Evolutionary conservation across 2,113 vertebrate species (phyloP), one percentile per base, ranked within the genome.

Genomic region (Menura novaehollandiae): DNA sequence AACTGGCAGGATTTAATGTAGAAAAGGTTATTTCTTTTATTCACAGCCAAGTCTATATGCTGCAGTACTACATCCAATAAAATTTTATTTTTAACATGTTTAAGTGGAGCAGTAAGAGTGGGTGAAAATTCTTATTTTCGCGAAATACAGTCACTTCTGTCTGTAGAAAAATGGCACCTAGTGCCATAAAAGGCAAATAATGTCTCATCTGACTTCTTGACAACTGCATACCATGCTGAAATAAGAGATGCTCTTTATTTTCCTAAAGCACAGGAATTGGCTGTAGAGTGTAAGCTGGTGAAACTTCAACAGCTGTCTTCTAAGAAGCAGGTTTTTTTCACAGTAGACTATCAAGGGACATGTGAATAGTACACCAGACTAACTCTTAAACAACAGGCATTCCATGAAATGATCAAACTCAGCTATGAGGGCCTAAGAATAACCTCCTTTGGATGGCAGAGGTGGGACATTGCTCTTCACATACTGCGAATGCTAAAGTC

Each of bases 221-320:
- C 84, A 91, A 96, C 59, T 49, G 53, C 16, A n/a, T 68, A 60
- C 91, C 52, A 62, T 6, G 8, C 75, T 97, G 88, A 72, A 93
- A 53, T 47, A 89, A 91, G 80, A 71, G 49, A 82, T 58, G 71
- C 84, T 95, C 91, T 39, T 97, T 84, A 30, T 95, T 97, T 97
- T 92, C 75, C 72, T 93, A 39, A 96, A 96, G 88, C 75, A 77
- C 53, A 91, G 87, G 85, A 97, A 75, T 56, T 86, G 73, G 76
- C 92, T 95, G 85, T 91, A 89, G 10, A 16, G 81, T 37, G 20
- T 51, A 79, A 89, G 77, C 64, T 97, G 91, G 91, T 1, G 46
- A 97, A 97, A 96, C 59, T 89, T 88, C 86, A 97, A 95, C 94
- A 97, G 95, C 96, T 97, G 95, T 93, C 93, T 96, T 94, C 62